Evolutionary conservation across 2,797 vertebrate genomes (phyloP).

Genomic region (Strix occidentalis): DNA sequence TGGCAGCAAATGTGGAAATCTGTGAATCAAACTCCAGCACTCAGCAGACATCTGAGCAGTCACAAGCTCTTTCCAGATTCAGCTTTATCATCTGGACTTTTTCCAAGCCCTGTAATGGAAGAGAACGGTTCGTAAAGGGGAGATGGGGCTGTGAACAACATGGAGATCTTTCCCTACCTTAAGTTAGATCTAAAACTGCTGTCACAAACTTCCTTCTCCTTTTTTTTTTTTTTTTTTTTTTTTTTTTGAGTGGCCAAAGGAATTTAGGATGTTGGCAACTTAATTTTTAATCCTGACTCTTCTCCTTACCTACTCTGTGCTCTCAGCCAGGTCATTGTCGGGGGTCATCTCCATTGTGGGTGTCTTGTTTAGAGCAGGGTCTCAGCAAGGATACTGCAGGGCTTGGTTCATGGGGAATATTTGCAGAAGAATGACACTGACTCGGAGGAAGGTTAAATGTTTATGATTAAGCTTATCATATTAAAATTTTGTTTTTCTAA

Average conservation of each 20-base stretch:
- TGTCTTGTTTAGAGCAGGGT: background rate
- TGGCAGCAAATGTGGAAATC: background rate
- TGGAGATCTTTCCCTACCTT: background rate
- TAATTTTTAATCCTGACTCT: background rate
- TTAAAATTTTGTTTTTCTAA: background rate
- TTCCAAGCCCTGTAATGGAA: background rate
- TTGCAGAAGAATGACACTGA: background rate
- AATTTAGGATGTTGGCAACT: background rate
- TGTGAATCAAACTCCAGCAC: background rate
- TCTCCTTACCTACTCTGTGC: background rate
- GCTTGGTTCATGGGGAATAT: background rate
- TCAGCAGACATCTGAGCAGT: background rate
- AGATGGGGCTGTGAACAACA: background rate
- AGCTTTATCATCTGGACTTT: background rate
- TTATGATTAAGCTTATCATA: background rate
- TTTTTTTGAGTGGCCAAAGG: background rate
- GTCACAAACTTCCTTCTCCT: background rate
- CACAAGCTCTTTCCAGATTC: background rate
- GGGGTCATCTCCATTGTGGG: background rate
- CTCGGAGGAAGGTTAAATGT: background rate
- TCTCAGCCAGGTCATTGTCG: background rate
- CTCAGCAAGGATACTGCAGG: background rate
- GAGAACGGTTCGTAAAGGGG: background rate
- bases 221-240: background rate
- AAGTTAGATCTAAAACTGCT: background rate